These are phyloP conservation scores for Dexiosoma caninum DNA, from an alignment of 2,888 invertebrate genomes.

Conservation along the genomic window DNA sequence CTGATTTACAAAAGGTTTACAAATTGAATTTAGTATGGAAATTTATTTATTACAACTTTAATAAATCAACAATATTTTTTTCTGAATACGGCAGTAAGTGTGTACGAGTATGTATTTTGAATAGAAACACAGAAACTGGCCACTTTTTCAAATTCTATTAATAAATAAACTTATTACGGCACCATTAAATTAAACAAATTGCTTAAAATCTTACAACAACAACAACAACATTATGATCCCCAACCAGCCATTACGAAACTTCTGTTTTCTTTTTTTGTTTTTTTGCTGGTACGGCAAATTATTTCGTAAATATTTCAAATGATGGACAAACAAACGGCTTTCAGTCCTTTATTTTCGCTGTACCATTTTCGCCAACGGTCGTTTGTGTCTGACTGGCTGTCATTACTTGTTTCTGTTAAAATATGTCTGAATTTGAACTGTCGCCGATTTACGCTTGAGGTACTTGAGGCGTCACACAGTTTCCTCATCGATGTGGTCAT, in stretches of 20 bases:
- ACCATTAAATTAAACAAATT: background rate
- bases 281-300: background rate
- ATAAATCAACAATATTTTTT: too few species aligned
- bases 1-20: too few species aligned
- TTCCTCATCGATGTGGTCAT: constrained; percentile 60
- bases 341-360: background rate
- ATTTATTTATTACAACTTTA: too few species aligned
- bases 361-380: background rate
- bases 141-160: background rate
- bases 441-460: constrained; percentile 62
- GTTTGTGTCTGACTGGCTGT: background rate
- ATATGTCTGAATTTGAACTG: constrained; percentile 56
- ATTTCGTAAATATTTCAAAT: constrained; percentile 33
- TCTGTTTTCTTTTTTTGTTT: constrained; percentile 5
- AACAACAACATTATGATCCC: constrained; percentile 4
- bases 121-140: background rate
- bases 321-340: constrained; percentile 26
- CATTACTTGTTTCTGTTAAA: constrained; percentile 35
- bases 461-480: constrained; percentile 60
- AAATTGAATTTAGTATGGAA: too few species aligned
- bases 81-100: too few species aligned
- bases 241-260: constrained; percentile 37
- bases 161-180: background rate
- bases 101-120: too few species aligned
- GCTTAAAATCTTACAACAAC: background rate